Percentiles rank a stretch among this genome's conserved stretches.
Evolutionary conservation across 2,113 vertebrate species (phyloP).

Genomic region (Passer montanus): DNA sequence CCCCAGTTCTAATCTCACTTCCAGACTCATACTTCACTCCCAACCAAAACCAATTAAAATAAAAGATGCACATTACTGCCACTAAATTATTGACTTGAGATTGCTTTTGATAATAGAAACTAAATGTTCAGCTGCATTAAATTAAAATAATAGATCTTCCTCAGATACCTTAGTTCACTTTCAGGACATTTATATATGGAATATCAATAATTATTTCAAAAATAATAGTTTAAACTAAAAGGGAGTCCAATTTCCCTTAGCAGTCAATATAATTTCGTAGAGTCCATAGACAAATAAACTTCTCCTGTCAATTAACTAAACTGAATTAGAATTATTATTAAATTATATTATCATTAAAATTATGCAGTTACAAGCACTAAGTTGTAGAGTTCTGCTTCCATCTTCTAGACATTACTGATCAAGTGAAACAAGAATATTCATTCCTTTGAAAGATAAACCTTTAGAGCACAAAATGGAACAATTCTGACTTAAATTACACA

Average conservation of each 20-base stretch:
- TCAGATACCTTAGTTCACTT: background rate
- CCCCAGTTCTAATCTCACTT: accelerated
- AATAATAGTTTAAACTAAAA: background rate
- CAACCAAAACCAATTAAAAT: background rate
- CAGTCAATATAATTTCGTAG: background rate
- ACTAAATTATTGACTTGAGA: background rate
- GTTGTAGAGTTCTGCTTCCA: background rate
- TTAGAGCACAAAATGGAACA: background rate
- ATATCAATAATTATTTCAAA: background rate
- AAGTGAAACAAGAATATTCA: background rate
- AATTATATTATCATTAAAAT: background rate
- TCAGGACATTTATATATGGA: background rate
- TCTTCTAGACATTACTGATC: background rate
- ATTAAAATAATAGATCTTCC: background rate
- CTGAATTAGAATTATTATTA: background rate
- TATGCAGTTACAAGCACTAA: background rate
- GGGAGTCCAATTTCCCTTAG: background rate
- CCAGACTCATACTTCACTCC: background rate
- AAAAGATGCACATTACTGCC: background rate
- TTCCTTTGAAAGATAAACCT: background rate
- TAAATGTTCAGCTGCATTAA: background rate
- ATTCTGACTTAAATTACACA: background rate
- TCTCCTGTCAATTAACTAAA: background rate
- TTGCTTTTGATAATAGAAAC: background rate
- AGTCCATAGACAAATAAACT: background rate